Conservation (phyloP, 2,888 invertebrate species). For the Myopa tessellatipennis region DNA sequence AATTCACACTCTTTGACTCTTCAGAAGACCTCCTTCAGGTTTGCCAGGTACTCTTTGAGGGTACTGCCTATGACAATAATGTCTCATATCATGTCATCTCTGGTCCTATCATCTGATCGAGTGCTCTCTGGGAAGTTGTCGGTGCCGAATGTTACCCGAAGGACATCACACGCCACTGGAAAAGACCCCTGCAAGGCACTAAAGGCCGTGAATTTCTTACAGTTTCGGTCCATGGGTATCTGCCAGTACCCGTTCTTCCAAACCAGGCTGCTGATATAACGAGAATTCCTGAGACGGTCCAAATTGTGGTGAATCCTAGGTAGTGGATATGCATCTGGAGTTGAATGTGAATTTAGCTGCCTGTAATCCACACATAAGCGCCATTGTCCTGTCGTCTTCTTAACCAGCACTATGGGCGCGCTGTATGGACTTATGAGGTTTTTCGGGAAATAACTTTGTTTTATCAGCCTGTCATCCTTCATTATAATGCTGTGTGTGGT, state of each 20-base stretch:
- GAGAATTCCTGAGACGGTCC: neutral
- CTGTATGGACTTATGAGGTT: neutral
- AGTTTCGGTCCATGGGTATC: neutral
- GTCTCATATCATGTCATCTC: too few species aligned
- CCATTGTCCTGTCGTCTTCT: too few species aligned
- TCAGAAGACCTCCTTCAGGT: too few species aligned
- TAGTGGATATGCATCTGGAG: neutral
- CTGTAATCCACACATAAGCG: neutral
- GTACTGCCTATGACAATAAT: too few species aligned
- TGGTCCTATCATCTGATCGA: neutral
- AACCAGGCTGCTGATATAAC: neutral
- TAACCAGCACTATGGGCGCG: too few species aligned
- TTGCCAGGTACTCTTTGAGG: too few species aligned
- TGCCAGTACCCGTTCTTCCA: neutral
- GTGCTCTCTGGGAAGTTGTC: neutral
- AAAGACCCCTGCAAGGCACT: neutral
- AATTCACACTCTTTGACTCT: too few species aligned
- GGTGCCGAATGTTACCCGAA: neutral
- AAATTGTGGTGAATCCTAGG: neutral
- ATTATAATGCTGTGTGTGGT: neutral
- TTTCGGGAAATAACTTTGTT: neutral
- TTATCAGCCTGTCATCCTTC: neutral
- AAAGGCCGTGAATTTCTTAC: neutral
- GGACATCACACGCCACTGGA: neutral
- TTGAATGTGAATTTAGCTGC: neutral